Base-by-base conservation (phyloP, 2,113 vertebrate genomes). In the Nerophis ophidion region DNA sequence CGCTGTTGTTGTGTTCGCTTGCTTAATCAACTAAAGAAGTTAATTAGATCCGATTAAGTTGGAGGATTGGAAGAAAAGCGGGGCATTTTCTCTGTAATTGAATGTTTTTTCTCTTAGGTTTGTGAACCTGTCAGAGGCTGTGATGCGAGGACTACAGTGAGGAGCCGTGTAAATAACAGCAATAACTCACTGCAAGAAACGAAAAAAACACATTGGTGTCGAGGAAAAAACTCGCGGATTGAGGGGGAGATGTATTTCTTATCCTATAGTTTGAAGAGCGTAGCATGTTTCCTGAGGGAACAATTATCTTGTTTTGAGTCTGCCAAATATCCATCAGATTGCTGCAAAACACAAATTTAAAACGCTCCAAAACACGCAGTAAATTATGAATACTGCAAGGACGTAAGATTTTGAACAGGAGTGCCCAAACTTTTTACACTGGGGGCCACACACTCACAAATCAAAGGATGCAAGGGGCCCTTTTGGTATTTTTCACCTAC, bases 231-330 rank as follows among this genome's bases (percentile, higher is more conserved):
- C 63, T 78, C 60, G 68, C 70, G 72, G 80, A 79, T 59, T 1
- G 26, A 26, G 64, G 55, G n/a, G 47, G 64, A 51, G 44, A 68
- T 52, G 13, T 7, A 79, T 83, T 67, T 57, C 51, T 59, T 67
- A 62, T 69, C 61, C 64, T 71, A 71, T 80, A 61, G 83, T 81
- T 79, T 75, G 69, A 82, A 87, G 79, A 71, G 71, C 72, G 60
- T 44, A n/a, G 71, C 59, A 75, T 79, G 70, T 79, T 67, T 84
- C 86, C 79, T 71, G 3, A 5, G 83, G 81, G 84, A 86, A 86
- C 81, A 86, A 87, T 88, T 88, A 87, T 82, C 79, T 84, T 73
- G 73, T 82, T 81, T 86, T 88, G 79, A 86, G 77, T 83, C 76
- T 81, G 84, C 80, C 80, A 83, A 81, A 74, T 77, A 61, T 60